Evolutionary conservation across 2,113 vertebrate species (phyloP).

Genomic region (Boleophthalmus pectinirostris): DNA sequence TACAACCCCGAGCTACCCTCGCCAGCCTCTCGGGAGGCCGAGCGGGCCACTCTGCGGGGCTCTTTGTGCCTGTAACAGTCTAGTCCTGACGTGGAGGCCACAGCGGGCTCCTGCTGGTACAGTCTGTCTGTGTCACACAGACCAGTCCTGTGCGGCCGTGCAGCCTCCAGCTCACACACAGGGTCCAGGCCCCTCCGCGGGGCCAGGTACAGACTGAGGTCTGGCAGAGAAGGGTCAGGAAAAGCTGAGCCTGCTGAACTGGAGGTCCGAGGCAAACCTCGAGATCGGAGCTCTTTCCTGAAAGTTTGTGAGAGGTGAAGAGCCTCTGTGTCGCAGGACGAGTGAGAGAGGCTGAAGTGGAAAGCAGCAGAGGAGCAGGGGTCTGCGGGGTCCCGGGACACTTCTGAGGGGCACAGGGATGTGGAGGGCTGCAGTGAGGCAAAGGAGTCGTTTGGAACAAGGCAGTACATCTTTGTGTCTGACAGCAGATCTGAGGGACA

Average conservation of each 20-base stretch:
- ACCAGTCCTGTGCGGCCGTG: slow-evolving; percentile 82
- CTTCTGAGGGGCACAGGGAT: slow-evolving; percentile 89
- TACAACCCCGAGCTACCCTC: slow-evolving; percentile 74
- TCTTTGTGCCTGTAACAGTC: slow-evolving; percentile 69
- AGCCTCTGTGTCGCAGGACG: slow-evolving; percentile 87
- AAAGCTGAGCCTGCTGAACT: slow-evolving; percentile 95
- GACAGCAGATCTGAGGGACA: slow-evolving; percentile 83
- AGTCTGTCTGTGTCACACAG: slow-evolving; percentile 78
- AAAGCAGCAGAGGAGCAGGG: slow-evolving; percentile 82
- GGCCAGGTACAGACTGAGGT: slow-evolving; percentile 91
- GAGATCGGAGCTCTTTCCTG: slow-evolving; percentile 90
- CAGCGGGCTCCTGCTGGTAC: slow-evolving; percentile 77
- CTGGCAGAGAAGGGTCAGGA: slow-evolving; percentile 89
- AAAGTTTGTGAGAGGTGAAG: slow-evolving; percentile 87
- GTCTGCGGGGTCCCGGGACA: slow-evolving; percentile 82
- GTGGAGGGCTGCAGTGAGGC: slow-evolving; percentile 94
- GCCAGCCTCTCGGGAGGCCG: slow-evolving; percentile 72
- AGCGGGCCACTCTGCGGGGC: slow-evolving; percentile 75
- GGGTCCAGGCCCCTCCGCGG: slow-evolving; percentile 90
- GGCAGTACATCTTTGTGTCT: slow-evolving; percentile 93
- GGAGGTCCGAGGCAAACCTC: slow-evolving; percentile 95
- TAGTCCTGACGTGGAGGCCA: slow-evolving; percentile 71
- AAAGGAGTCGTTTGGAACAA: slow-evolving; percentile 95
- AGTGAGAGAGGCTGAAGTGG: slow-evolving; percentile 85
- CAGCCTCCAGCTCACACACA: slow-evolving; percentile 91